Percentiles rank a stretch among this genome's conserved stretches.
Evolutionary conservation across 2,888 invertebrate species (phyloP).

Genomic region (Choristoneura rosaceana): DNA sequence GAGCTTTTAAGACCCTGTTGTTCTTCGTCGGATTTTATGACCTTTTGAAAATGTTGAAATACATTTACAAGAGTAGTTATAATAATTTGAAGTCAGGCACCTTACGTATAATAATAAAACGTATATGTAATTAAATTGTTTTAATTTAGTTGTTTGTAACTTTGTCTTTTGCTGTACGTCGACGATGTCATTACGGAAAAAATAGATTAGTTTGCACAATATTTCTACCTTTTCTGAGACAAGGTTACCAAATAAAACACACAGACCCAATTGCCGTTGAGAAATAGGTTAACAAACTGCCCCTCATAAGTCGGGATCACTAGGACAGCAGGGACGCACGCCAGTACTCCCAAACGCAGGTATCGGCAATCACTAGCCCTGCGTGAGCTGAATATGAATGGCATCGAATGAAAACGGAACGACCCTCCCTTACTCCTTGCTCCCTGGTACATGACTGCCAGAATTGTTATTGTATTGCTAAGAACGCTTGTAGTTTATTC

Average conservation of each 20-base stretch:
- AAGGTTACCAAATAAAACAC: not conserved
- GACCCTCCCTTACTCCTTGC: slow-evolving; percentile 36
- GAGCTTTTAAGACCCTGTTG: too few species aligned
- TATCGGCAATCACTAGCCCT: slow-evolving; percentile 48
- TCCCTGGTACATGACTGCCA: slow-evolving; percentile 37
- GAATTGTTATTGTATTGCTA: slow-evolving; percentile 39
- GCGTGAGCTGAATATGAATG: slow-evolving; percentile 52
- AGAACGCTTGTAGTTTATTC: slow-evolving; percentile 33
- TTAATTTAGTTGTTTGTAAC: too few species aligned
- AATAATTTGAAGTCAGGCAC: too few species aligned
- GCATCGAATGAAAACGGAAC: slow-evolving; percentile 43
- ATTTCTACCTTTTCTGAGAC: not conserved
- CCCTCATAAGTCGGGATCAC: slow-evolving; percentile 22
- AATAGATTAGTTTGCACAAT: not conserved
- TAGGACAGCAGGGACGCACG: slow-evolving; percentile 31
- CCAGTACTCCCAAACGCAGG: slow-evolving; percentile 43
- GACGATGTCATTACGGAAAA: not conserved
- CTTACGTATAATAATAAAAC: too few species aligned
- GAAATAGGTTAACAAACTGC: slow-evolving; percentile 26
- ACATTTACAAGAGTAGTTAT: too few species aligned
- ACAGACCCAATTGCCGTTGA: slow-evolving; percentile 4
- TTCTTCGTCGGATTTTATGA: too few species aligned
- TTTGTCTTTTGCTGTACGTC: not conserved
- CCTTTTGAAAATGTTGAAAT: too few species aligned
- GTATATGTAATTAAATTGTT: too few species aligned